A percentile compares a stretch with the other conserved stretches of the same genome.
Conservation (phyloP, 1,140 invertebrate species). For the Wasmannia auropunctata region DNA sequence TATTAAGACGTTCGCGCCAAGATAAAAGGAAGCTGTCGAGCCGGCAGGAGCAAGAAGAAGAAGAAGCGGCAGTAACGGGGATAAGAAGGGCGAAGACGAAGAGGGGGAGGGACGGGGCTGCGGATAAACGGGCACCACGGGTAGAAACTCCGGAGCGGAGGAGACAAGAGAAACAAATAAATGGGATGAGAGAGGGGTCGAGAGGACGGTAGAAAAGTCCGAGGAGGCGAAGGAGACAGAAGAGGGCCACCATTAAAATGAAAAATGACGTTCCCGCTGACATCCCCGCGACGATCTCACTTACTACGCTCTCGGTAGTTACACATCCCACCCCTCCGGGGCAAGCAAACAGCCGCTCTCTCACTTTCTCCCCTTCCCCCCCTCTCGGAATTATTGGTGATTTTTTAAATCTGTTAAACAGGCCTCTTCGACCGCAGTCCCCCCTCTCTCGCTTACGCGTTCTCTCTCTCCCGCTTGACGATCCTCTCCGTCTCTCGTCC, state of each 20-base stretch:
- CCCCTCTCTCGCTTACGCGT: conserved; percentile 15
- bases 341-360: conserved; percentile 63
- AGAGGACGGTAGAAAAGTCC: conserved; percentile 30
- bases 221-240: conserved; percentile 47
- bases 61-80: conserved; percentile 45
- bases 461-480: conserved; percentile 10
- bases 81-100: conserved; percentile 28
- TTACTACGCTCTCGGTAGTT: conserved; percentile 57
- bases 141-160: conserved; percentile 69
- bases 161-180: conserved; percentile 54
- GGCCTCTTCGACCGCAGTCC: conserved; percentile 82
- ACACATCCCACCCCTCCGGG: conserved; percentile 60
- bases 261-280: conserved; percentile 84
- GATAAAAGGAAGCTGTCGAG: conserved; percentile 81
- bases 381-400: conserved; percentile 71
- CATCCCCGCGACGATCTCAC: conserved; percentile 66
- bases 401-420: conserved; percentile 86
- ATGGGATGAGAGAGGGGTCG: neutral
- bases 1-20: conserved; percentile 84
- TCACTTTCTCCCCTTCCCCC: neutral
- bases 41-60: conserved; percentile 54
- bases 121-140: conserved; percentile 64
- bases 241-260: conserved; percentile 85
- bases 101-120: conserved; percentile 7
- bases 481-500: conserved; percentile 59